phyloP scores from a whole-genome alignment of 2,888 invertebrate species.

The Elysia crispata region DNA sequence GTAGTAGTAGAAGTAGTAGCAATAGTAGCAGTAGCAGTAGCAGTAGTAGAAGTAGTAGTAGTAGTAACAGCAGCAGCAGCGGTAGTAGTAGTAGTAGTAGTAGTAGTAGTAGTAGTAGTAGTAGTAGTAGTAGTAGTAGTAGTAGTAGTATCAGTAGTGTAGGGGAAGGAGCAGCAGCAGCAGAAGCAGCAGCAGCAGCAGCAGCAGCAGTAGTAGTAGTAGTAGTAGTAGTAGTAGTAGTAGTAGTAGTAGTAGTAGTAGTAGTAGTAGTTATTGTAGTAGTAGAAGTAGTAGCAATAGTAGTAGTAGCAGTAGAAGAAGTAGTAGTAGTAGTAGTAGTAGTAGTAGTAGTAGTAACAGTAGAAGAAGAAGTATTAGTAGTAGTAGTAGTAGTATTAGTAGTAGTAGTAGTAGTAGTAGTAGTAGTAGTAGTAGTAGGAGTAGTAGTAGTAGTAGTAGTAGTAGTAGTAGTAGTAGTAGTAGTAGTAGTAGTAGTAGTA shows the following conservation, averaged over 20 bases:
- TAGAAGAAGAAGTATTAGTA: no score
- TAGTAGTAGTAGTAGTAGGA: no score
- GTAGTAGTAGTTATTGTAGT: no score
- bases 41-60: not conserved
- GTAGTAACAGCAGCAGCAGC: not conserved
- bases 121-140: not conserved
- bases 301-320: not conserved
- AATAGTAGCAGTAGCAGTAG: not conserved
- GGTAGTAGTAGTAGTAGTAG: not conserved
- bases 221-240: not conserved
- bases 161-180: no score
- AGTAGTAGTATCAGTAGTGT: no score
- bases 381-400: no score
- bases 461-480: slow-evolving; percentile 42
- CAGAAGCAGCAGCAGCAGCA: no score
- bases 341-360: slow-evolving; percentile 35
- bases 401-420: no score
- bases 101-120: slow-evolving; percentile 23
- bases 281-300: no score
- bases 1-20: not conserved
- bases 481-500: slow-evolving; percentile 44
- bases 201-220: no score
- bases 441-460: no score
- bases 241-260: no score
- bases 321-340: not conserved